These are phyloP conservation scores for Agelastica alni DNA, from an alignment of 2,888 invertebrate species.

Conservation along the genomic window DNA sequence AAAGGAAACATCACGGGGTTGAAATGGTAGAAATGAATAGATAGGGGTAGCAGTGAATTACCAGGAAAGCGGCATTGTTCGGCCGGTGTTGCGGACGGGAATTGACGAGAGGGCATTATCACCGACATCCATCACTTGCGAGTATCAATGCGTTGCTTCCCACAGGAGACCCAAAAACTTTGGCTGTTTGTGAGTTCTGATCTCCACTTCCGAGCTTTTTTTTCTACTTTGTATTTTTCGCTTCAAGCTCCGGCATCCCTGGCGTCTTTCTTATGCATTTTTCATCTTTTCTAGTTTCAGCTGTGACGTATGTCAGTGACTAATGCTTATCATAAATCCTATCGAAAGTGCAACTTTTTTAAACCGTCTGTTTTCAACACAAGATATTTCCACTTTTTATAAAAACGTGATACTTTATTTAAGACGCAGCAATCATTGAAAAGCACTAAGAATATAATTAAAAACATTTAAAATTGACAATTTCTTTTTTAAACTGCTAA, in stretches of 20 bases:
- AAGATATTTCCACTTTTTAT: too few species aligned
- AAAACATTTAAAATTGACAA: too few species aligned
- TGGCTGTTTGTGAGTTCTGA: slow-evolving; percentile 52
- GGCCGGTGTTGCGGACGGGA: slow-evolving; percentile 61
- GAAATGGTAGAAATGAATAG: slow-evolving; percentile 52
- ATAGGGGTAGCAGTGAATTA: slow-evolving; percentile 57
- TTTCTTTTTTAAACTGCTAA: too few species aligned
- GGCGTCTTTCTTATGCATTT: slow-evolving; percentile 53
- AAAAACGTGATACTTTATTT: too few species aligned
- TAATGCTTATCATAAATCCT: slow-evolving; percentile 43
- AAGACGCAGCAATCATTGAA: too few species aligned
- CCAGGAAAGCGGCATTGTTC: slow-evolving; percentile 59
- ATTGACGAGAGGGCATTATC: slow-evolving; percentile 62
- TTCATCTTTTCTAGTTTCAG: slow-evolving; percentile 58
- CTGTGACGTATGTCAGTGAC: slow-evolving; percentile 57
- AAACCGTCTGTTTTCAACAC: slow-evolving; percentile 6
- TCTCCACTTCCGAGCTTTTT: slow-evolving; percentile 46
- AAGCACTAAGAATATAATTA: too few species aligned
- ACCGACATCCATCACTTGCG: slow-evolving; percentile 59
- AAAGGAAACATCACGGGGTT: slow-evolving; percentile 37
- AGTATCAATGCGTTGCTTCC: slow-evolving; percentile 59
- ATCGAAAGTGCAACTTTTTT: slow-evolving; percentile 20
- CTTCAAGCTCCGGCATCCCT: slow-evolving; percentile 44
- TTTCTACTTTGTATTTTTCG: slow-evolving; percentile 53
- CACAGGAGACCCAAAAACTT: slow-evolving; percentile 58